phyloP scores from a whole-genome alignment of 2,113 vertebrate species.

The Casuarius casuarius region DNA sequence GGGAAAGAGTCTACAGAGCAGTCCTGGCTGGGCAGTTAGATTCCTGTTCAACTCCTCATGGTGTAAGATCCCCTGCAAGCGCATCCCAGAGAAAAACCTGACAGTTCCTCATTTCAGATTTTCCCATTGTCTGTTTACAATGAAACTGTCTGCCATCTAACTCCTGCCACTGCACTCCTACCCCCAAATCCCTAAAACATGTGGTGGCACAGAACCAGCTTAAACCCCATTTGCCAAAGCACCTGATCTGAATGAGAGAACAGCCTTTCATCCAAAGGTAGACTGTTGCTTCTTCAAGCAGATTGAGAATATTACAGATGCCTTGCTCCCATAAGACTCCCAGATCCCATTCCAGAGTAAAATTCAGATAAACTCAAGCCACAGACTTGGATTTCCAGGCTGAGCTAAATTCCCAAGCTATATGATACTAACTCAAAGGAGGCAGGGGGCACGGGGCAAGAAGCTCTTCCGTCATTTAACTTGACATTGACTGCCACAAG shows the following conservation, averaged over 20 bases:
- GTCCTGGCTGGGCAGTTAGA: background rate
- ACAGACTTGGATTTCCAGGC: background rate
- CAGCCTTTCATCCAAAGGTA: background rate
- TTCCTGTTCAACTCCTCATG: background rate
- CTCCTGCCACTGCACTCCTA: background rate
- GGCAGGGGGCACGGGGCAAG: background rate
- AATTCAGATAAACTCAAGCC: background rate
- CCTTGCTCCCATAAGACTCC: background rate
- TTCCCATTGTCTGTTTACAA: background rate
- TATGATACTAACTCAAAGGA: background rate
- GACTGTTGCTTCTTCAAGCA: background rate
- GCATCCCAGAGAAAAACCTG: background rate
- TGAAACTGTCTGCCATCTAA: background rate
- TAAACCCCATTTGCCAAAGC: background rate
- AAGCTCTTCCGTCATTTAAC: background rate
- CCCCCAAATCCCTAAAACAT: background rate
- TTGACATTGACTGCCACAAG: background rate
- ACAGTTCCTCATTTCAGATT: background rate
- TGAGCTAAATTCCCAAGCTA: background rate
- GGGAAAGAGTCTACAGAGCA: background rate
- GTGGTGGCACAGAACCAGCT: background rate
- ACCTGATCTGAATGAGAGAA: background rate
- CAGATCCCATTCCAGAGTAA: background rate
- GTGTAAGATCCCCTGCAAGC: background rate
- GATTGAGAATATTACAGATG: background rate